phyloP scores from a whole-genome alignment of 1,140 invertebrate genomes.

The Euura saliciscinereae region DNA sequence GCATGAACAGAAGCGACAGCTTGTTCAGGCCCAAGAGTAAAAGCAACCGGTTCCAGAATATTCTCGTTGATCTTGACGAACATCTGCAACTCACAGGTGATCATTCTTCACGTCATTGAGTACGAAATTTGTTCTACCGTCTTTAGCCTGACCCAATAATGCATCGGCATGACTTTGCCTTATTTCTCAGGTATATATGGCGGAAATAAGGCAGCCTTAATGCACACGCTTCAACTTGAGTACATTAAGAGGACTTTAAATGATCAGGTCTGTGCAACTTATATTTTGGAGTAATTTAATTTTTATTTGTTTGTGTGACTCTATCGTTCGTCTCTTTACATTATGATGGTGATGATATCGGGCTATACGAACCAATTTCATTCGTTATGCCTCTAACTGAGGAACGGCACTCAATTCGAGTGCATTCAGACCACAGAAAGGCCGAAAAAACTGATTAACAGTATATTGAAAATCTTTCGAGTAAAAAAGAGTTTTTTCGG shows the following conservation, averaged over 20 bases:
- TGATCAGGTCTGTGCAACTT: constrained; percentile 38
- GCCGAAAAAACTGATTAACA: no score
- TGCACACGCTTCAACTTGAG: constrained; percentile 68
- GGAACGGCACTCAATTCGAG: no score
- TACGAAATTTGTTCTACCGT: background rate
- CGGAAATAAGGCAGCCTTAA: constrained; percentile 62
- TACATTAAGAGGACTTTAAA: constrained; percentile 61
- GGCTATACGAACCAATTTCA: no score
- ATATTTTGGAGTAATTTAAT: background rate
- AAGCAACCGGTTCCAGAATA: constrained; percentile 51
- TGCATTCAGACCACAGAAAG: no score
- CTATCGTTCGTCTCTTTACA: no score
- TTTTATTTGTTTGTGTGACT: no score
- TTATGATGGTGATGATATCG: no score
- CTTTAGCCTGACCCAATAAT: background rate
- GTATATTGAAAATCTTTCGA: no score
- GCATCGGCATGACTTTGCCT: constrained; percentile 19
- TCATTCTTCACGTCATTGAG: background rate
- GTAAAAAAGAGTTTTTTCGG: no score
- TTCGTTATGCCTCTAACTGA: no score
- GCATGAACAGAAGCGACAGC: background rate
- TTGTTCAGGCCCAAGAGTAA: constrained; percentile 35
- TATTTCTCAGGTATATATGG: constrained; percentile 61
- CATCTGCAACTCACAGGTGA: constrained; percentile 62
- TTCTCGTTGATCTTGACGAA: constrained; percentile 52